Percentiles rank a stretch among this genome's conserved stretches.
phyloP scores from a whole-genome alignment of 2,113 vertebrate genomes.

The Panurus biarmicus region DNA sequence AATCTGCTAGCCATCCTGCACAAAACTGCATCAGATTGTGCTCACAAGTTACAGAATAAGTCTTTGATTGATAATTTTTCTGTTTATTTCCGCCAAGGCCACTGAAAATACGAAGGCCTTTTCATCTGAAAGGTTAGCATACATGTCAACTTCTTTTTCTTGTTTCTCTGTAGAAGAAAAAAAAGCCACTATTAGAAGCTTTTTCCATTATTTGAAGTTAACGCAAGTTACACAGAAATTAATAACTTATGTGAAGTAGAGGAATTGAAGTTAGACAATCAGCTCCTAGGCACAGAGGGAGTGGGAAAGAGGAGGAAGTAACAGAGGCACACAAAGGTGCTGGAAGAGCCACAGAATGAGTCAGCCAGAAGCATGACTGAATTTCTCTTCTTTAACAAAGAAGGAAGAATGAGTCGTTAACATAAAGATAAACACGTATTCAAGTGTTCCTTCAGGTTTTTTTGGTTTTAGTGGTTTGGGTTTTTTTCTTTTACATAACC shows the following conservation, averaged over 20 bases:
- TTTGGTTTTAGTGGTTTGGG: not conserved
- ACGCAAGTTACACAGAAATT: not conserved
- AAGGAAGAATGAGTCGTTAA: not conserved
- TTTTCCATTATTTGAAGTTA: not conserved
- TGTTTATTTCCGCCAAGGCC: conserved; percentile 98
- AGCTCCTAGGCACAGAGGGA: not conserved
- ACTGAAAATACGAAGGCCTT: conserved; percentile 98
- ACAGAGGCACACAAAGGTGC: not conserved
- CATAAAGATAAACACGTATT: not conserved
- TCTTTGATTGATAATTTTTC: conserved; percentile 97
- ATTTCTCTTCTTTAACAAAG: not conserved
- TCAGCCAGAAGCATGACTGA: conserved; percentile 2
- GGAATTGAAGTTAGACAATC: not conserved
- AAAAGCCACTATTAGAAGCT: conserved; percentile 53
- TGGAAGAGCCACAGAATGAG: not conserved
- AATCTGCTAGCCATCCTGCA: conserved; percentile 62
- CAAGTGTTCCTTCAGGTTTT: not conserved
- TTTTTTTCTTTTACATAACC: not conserved
- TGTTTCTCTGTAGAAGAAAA: conserved; percentile 87
- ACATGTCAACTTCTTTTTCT: conserved; percentile 96
- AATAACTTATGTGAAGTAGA: not conserved
- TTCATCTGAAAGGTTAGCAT: conserved; percentile 95
- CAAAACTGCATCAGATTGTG: conserved; percentile 47
- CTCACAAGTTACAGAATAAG: conserved; percentile 80
- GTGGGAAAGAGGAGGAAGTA: not conserved